phyloP scores from a whole-genome alignment of 2,888 invertebrate genomes.

The Drosophila borealis region DNA sequence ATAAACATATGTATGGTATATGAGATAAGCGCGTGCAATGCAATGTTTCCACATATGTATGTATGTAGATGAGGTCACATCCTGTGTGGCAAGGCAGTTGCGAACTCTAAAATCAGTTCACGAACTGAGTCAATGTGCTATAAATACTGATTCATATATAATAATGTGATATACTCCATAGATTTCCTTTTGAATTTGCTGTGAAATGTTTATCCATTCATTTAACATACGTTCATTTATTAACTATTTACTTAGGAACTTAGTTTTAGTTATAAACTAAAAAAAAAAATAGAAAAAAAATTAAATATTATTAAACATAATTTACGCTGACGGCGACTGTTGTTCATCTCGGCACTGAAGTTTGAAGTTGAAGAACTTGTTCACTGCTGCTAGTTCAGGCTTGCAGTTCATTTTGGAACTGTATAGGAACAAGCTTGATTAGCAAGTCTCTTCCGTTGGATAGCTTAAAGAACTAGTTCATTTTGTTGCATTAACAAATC shows the following conservation, averaged over 20 bases:
- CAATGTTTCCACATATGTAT: not conserved
- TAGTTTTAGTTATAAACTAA: constrained; percentile 7
- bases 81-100: not conserved
- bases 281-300: not conserved
- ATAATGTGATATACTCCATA: too few species aligned
- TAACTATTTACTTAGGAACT: constrained; percentile 22
- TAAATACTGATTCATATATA: too few species aligned
- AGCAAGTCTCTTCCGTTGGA: not conserved
- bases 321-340: constrained; percentile 2
- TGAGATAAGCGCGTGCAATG: not conserved
- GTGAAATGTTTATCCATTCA: too few species aligned
- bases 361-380: constrained; percentile 10
- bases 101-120: too few species aligned
- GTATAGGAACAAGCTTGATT: constrained; percentile 1
- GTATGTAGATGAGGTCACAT: constrained; percentile 1
- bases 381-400: constrained; percentile 19
- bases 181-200: too few species aligned
- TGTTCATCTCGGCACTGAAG: constrained; percentile 29
- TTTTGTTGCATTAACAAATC: constrained; percentile 14
- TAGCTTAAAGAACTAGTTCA: constrained; percentile 24
- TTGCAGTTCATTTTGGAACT: constrained; percentile 2
- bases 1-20: constrained; percentile 1
- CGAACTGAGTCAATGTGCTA: too few species aligned
- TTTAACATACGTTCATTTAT: not conserved
- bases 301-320: not conserved